These are phyloP conservation scores for Larimichthys polyactis DNA, from an alignment of 2,113 vertebrate genomes.

Conservation along the genomic window DNA sequence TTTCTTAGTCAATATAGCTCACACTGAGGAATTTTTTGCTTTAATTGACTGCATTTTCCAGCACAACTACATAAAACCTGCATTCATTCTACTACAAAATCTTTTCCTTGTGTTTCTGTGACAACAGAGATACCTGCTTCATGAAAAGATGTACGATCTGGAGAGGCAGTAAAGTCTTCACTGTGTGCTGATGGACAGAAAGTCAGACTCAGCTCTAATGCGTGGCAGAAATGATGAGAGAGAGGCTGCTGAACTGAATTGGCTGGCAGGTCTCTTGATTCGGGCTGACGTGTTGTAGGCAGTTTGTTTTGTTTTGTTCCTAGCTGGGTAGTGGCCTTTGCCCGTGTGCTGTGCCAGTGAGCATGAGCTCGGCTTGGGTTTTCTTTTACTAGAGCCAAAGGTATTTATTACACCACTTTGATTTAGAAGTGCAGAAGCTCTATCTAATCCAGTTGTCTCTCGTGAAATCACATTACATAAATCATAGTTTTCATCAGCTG, in stretches of 20 bases:
- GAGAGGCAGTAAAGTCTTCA: too few relatives aligned
- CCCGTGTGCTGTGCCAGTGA: not conserved
- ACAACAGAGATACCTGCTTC: too few relatives aligned
- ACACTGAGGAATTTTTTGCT: too few relatives aligned
- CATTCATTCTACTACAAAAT: too few relatives aligned
- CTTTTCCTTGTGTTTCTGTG: not conserved
- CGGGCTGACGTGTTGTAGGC: not conserved
- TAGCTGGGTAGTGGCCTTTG: not conserved
- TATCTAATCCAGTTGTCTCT: not conserved
- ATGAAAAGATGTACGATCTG: too few relatives aligned
- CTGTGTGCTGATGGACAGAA: too few relatives aligned
- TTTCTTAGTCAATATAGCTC: too few relatives aligned
- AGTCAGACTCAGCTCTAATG: too few relatives aligned
- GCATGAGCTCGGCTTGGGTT: not conserved
- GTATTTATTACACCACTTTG: conserved; percentile 4
- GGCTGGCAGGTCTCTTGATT: not conserved
- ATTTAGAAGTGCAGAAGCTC: not conserved
- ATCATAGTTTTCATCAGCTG: not conserved
- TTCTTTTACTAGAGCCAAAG: not conserved
- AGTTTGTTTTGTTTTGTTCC: not conserved
- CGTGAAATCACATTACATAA: not conserved
- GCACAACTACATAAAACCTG: too few relatives aligned
- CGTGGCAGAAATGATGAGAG: too few relatives aligned
- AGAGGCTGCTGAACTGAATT: too few relatives aligned
- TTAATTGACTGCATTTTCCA: too few relatives aligned